These are phyloP conservation scores for Cynodonichthys magdalenae DNA, from an alignment of 2,797 vertebrate species.

Conservation along the genomic window DNA sequence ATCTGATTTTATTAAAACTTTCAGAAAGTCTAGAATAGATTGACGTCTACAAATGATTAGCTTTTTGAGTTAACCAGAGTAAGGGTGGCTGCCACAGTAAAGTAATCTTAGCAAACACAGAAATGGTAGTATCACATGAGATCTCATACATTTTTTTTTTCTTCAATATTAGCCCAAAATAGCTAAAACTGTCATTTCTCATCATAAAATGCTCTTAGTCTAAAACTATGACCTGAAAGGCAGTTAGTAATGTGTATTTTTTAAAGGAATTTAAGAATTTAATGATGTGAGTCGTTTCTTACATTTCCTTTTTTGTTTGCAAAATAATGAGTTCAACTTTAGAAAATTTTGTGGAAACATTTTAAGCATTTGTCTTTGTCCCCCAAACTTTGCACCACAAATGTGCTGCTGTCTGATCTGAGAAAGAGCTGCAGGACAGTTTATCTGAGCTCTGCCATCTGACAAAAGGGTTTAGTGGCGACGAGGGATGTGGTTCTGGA, in stretches of 20 bases:
- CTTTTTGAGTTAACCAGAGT: too few relatives aligned
- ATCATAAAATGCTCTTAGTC: too few relatives aligned
- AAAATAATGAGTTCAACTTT: constrained; percentile 10
- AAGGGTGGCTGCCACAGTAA: too few relatives aligned
- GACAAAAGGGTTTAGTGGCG: constrained; percentile 79
- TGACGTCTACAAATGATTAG: too few relatives aligned
- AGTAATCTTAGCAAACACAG: too few relatives aligned
- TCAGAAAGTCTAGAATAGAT: too few relatives aligned
- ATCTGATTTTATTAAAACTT: too few relatives aligned
- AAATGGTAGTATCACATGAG: too few relatives aligned
- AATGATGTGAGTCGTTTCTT: neutral
- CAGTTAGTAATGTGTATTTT: too few relatives aligned
- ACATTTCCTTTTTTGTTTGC: constrained; percentile 6
- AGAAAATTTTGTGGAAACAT: constrained; percentile 9
- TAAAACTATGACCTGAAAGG: too few relatives aligned
- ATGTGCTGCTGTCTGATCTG: constrained; percentile 49
- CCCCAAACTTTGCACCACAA: constrained; percentile 42
- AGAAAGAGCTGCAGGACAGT: constrained; percentile 68
- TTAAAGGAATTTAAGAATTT: neutral
- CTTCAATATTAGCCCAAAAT: neutral
- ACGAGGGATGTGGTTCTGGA: constrained; percentile 82
- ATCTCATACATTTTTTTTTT: neutral
- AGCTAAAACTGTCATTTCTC: too few relatives aligned
- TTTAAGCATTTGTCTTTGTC: constrained; percentile 20
- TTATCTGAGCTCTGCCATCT: constrained; percentile 83